Conservation (phyloP, 2,888 invertebrate species). For the Bombylius discolor region DNA sequence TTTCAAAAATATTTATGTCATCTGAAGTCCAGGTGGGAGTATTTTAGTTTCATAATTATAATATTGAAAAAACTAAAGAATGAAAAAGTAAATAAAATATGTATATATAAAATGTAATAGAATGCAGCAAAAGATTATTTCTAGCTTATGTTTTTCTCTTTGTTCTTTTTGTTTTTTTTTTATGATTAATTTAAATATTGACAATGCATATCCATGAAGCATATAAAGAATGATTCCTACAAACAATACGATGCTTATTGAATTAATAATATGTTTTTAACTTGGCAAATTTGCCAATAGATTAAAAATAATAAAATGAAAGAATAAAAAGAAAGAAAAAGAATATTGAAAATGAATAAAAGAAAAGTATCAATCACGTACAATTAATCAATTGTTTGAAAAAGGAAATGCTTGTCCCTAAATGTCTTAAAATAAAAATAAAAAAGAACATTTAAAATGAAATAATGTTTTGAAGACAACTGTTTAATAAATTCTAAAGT, state of each 20-base stretch:
- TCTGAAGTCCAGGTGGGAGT: not conserved
- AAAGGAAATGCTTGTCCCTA: constrained; percentile 7
- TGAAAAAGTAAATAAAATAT: not conserved
- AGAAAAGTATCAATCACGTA: constrained; percentile 1
- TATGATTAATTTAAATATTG: not conserved
- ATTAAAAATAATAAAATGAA: not conserved
- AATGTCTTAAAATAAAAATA: not conserved
- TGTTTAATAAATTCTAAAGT: too few species aligned
- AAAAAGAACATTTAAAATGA: not conserved
- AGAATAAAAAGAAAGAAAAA: not conserved
- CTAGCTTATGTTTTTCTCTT: too few species aligned
- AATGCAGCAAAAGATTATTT: too few species aligned
- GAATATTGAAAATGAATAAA: not conserved
- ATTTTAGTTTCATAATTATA: not conserved
- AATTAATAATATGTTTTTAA: not conserved
- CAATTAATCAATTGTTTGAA: constrained; percentile 2
- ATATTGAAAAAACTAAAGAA: not conserved
- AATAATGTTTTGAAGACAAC: too few species aligned
- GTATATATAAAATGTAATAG: not conserved
- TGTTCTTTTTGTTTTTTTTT: too few species aligned
- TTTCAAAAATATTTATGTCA: not conserved
- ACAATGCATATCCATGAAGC: not conserved
- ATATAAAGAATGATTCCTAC: not conserved
- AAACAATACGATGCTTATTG: not conserved
- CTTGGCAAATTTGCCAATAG: not conserved